Evolutionary conservation across 1,140 invertebrate genomes (phyloP).

Genomic region (Drosophila trapezifrons): DNA sequence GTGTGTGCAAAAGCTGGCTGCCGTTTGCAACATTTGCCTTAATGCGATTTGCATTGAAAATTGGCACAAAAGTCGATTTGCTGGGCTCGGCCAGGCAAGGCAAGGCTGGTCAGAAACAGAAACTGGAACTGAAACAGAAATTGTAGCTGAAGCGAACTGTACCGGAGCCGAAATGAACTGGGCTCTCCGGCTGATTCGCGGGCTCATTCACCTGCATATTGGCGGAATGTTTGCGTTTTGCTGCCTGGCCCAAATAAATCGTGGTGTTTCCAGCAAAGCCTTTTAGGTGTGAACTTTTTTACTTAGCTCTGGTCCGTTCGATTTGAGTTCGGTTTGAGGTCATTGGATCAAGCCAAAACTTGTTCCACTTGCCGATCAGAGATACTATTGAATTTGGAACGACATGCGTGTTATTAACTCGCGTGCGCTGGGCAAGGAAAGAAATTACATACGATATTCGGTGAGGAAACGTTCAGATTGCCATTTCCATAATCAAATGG

Average conservation of each 20-base stretch:
- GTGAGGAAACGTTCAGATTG: constrained; percentile 34
- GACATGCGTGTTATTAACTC: constrained; percentile 42
- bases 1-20: constrained; percentile 47
- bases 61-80: constrained; percentile 64
- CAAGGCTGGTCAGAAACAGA: constrained; percentile 20
- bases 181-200: constrained; percentile 26
- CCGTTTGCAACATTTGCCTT: constrained; percentile 65
- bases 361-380: constrained; percentile 29
- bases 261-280: constrained; percentile 19
- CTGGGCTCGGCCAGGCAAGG: constrained; percentile 43
- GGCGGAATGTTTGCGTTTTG: constrained; percentile 29
- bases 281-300: constrained; percentile 60
- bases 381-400: constrained; percentile 32
- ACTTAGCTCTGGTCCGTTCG: constrained; percentile 21
- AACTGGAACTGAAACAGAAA: constrained; percentile 32
- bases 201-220: constrained; percentile 51
- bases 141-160: constrained; percentile 24
- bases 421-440: constrained; percentile 12
- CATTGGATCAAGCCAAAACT: constrained; percentile 42
- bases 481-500: constrained; percentile 46
- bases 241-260: constrained; percentile 38
- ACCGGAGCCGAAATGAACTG: constrained; percentile 22
- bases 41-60: constrained; percentile 67
- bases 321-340: constrained; percentile 51
- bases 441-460: constrained; percentile 12